These are phyloP conservation scores for Caenorhabditis virilis DNA, from an alignment of 2,888 invertebrate species.

Conservation along the genomic window DNA sequence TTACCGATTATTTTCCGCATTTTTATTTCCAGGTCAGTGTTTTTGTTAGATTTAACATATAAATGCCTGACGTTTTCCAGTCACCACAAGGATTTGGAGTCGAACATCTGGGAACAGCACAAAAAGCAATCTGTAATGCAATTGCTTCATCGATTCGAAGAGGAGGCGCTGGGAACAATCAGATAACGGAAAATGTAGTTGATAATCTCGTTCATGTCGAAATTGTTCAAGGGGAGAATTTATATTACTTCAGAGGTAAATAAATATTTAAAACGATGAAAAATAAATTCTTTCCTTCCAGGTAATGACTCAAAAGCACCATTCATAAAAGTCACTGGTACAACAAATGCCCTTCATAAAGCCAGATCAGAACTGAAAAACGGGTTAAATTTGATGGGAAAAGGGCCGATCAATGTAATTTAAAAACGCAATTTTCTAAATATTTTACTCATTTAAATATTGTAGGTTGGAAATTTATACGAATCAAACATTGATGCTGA, in stretches of 20 bases:
- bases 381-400: slow-evolving; percentile 49
- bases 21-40: slow-evolving; percentile 87
- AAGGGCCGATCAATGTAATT: slow-evolving; percentile 38
- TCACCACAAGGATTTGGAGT: slow-evolving; percentile 46
- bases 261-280: no score
- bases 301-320: slow-evolving; percentile 41
- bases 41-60: neutral
- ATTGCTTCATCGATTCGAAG: slow-evolving; percentile 35
- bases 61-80: slow-evolving; percentile 26
- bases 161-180: slow-evolving; percentile 20
- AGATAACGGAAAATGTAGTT: slow-evolving; percentile 36
- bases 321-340: slow-evolving; percentile 53
- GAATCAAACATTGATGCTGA: slow-evolving; percentile 98
- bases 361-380: slow-evolving; percentile 46
- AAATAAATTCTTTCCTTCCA: slow-evolving; percentile 3
- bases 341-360: slow-evolving; percentile 46
- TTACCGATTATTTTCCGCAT: slow-evolving; percentile 95
- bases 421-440: no score
- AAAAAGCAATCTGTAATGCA: slow-evolving; percentile 38
- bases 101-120: slow-evolving; percentile 47
- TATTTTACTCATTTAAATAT: no score
- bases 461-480: slow-evolving; percentile 72
- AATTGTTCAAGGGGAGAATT: slow-evolving; percentile 69
- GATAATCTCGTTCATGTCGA: slow-evolving; percentile 70
- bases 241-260: slow-evolving; percentile 80